phyloP scores from a whole-genome alignment of 1,140 invertebrate species.

The Aleiodes sp. region DNA sequence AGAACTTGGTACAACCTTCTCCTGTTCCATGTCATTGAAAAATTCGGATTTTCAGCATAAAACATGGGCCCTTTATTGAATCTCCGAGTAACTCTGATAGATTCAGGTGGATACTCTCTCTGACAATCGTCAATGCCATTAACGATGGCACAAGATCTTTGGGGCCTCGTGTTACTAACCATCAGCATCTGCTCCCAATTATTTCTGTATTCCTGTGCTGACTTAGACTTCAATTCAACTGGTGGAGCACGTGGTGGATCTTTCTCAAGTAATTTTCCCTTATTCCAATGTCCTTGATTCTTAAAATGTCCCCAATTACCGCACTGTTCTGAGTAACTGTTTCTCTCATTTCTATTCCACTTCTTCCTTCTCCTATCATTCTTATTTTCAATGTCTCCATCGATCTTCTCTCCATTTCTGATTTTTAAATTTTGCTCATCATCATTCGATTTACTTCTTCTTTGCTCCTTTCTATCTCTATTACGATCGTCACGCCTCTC shows the following conservation, averaged over 20 bases:
- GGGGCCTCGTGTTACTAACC: conserved; percentile 45
- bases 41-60: conserved; percentile 57
- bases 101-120: conserved; percentile 54
- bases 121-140: conserved; percentile 52
- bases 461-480: conserved; percentile 17
- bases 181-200: conserved; percentile 59
- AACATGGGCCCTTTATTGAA: conserved; percentile 43
- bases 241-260: conserved; percentile 38
- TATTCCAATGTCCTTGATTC: conserved; percentile 44
- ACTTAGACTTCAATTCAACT: conserved; percentile 45
- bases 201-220: conserved; percentile 53
- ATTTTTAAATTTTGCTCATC: not conserved
- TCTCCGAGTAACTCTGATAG: conserved; percentile 50
- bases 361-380: conserved; percentile 21
- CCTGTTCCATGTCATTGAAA: conserved; percentile 46
- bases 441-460: not conserved
- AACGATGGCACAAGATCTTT: conserved; percentile 47
- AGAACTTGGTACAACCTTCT: conserved; percentile 50
- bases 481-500: not conserved
- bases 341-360: conserved; percentile 45
- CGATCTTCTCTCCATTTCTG: not conserved
- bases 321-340: conserved; percentile 46
- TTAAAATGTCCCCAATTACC: conserved; percentile 53
- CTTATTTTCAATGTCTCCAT: not conserved
- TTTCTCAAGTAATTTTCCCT: conserved; percentile 45